phyloP scores from a whole-genome alignment of 2,113 vertebrate species.

The Misgurnus anguillicaudatus region DNA sequence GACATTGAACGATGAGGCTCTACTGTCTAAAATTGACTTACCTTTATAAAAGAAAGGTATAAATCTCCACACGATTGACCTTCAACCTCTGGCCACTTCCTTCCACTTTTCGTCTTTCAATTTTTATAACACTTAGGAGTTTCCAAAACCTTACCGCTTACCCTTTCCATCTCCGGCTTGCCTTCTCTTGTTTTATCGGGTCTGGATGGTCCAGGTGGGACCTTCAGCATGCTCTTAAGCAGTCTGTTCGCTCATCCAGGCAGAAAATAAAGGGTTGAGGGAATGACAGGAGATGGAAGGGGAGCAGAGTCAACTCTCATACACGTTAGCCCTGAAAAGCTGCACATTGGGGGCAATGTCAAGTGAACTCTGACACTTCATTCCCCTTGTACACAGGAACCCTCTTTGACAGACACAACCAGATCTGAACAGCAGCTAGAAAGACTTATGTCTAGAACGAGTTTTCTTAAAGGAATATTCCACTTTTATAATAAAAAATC shows the following conservation, averaged over 20 bases:
- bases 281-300: slow-evolving; percentile 32
- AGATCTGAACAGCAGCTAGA: slow-evolving; percentile 10
- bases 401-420: slow-evolving; percentile 46
- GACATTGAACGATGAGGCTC: slow-evolving; percentile 21
- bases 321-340: slow-evolving; percentile 49
- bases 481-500: no score
- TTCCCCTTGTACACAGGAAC: slow-evolving; percentile 51
- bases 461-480: no score
- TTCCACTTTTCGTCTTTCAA: slow-evolving; percentile 23
- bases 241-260: slow-evolving; percentile 54
- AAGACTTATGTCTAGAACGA: background rate
- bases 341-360: slow-evolving; percentile 50
- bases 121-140: slow-evolving; percentile 42
- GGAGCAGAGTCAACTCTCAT: slow-evolving; percentile 41
- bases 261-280: slow-evolving; percentile 50
- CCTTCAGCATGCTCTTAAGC: slow-evolving; percentile 45
- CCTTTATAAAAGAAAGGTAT: slow-evolving; percentile 37
- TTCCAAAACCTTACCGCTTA: background rate
- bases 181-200: background rate
- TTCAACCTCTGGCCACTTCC: slow-evolving; percentile 8
- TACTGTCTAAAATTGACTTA: slow-evolving; percentile 26
- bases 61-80: slow-evolving; percentile 24
- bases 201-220: slow-evolving; percentile 32
- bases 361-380: slow-evolving; percentile 56
- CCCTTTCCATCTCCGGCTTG: slow-evolving; percentile 14